These are phyloP conservation scores for Orchesella cincta DNA, from an alignment of 1,140 invertebrate species.

Conservation along the genomic window DNA sequence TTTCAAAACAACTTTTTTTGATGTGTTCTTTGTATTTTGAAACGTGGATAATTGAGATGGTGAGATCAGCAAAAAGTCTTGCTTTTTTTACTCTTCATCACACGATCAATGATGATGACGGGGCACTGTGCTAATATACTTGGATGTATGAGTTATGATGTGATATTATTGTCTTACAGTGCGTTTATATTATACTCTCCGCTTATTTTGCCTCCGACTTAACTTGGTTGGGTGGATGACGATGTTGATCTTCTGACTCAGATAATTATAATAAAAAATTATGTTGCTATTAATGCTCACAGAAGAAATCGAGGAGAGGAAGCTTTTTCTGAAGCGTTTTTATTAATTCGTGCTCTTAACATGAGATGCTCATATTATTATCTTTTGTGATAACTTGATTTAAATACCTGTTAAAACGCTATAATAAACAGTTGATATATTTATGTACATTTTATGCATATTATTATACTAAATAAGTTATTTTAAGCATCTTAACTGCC, in stretches of 20 bases:
- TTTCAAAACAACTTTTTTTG: conserved; percentile 10
- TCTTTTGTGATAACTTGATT: too few species aligned
- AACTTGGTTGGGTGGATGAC: neutral
- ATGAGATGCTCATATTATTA: too few species aligned
- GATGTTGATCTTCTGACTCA: neutral
- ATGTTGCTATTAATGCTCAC: too few species aligned
- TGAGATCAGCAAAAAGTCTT: conserved; percentile 36
- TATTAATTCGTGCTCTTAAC: too few species aligned
- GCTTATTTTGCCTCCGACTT: neutral
- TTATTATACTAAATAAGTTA: too few species aligned
- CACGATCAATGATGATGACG: neutral
- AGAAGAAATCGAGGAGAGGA: too few species aligned
- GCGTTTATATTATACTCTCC: neutral
- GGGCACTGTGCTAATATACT: neutral
- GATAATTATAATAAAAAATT: too few species aligned
- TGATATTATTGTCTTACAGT: neutral
- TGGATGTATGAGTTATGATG: neutral
- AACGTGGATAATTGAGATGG: conserved; percentile 28
- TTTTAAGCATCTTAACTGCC: too few species aligned
- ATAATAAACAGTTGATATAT: too few species aligned
- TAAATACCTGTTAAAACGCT: too few species aligned
- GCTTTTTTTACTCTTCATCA: conserved; percentile 15
- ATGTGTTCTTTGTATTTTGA: neutral
- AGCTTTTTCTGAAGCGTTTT: too few species aligned
- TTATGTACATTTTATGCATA: too few species aligned